Conservation (phyloP, 2,113 vertebrate genomes). For the Todiramphus chloris region DNA sequence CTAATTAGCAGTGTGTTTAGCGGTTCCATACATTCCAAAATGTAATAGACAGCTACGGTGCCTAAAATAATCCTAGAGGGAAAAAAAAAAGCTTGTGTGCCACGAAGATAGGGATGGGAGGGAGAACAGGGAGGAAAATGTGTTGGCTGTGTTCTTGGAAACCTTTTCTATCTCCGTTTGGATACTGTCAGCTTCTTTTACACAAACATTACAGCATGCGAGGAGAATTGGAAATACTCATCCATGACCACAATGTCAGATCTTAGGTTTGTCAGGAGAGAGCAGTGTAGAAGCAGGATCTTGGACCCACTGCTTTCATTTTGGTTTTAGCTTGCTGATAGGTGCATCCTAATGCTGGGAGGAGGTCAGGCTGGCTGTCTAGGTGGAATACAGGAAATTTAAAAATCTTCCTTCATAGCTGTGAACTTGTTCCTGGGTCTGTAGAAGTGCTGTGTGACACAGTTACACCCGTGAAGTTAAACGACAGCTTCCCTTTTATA, state of each 20-base stretch:
- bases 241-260: conserved; percentile 49
- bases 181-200: conserved; percentile 51
- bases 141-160: conserved; percentile 59
- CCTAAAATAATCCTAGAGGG: conserved; percentile 38
- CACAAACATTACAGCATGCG: conserved; percentile 60
- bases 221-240: conserved; percentile 59
- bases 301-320: not conserved
- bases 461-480: not conserved
- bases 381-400: conserved; percentile 21
- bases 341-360: conserved; percentile 27
- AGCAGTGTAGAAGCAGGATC: conserved; percentile 6
- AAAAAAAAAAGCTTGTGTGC: not conserved
- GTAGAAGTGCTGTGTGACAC: not conserved
- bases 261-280: conserved; percentile 35
- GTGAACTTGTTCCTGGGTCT: not conserved
- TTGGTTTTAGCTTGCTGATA: not conserved
- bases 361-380: not conserved
- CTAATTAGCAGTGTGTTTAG: conserved; percentile 49
- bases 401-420: conserved; percentile 16
- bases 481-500: not conserved
- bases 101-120: not conserved
- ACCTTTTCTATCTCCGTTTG: conserved; percentile 32
- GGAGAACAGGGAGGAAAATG: conserved; percentile 1
- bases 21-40: conserved; percentile 37
- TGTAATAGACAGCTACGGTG: not conserved